A percentile compares a stretch with the other conserved stretches of the same genome.
Conservation (phyloP, 2,888 invertebrate species). For the Meghimatium bilineatum region DNA sequence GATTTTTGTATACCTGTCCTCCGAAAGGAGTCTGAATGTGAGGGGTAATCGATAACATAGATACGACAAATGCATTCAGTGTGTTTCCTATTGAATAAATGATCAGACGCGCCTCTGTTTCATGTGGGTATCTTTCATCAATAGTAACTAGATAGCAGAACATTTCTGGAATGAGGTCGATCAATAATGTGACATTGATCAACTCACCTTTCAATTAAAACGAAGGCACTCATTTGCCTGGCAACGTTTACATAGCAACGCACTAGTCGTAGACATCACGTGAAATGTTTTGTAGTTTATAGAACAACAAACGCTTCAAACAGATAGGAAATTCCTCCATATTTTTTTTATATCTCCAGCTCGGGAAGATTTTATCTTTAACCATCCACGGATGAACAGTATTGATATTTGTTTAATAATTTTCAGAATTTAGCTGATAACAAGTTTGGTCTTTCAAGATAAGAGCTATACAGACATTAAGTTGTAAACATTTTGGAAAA, state of each 20-base stretch:
- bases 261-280: not conserved
- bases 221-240: not conserved
- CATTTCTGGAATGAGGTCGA: not conserved
- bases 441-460: not conserved
- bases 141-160: not conserved
- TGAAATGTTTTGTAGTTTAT: not conserved
- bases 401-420: not conserved
- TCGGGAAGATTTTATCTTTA: not conserved
- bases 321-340: not conserved
- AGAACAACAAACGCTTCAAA: not conserved
- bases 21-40: no score
- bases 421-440: not conserved
- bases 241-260: slow-evolving; percentile 11
- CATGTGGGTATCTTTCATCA: not conserved
- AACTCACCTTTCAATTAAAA: slow-evolving; percentile 31
- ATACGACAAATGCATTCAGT: not conserved
- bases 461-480: no score
- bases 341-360: not conserved
- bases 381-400: not conserved
- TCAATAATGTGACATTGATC: slow-evolving; percentile 22
- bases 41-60: no score
- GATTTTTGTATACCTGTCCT: no score
- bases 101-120: not conserved
- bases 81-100: not conserved
- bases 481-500: no score